Base-by-base conservation (phyloP, 2,113 vertebrate genomes). In the Lates calcarifer region DNA sequence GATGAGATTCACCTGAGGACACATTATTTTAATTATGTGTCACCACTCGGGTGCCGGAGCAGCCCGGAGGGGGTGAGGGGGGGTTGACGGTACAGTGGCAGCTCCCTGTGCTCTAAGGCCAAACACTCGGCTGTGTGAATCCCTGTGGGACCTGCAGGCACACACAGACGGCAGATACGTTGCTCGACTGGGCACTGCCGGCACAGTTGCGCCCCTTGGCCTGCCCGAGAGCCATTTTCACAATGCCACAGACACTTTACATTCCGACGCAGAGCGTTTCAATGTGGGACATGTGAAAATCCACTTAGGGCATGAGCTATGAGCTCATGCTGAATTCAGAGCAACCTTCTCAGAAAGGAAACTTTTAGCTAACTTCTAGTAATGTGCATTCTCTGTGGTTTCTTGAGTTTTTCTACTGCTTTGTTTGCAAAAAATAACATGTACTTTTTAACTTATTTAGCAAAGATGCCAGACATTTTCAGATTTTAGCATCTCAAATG, bases 1-100 rank as follows among this genome's bases (percentile, higher is more conserved):
- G 84, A 82, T 41, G 37, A 57, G 67, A 72, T 82, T 55, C 87
- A 84, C 85, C 82, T 39, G 84, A 84, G 91, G 86, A 69, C 82
- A 84, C 77, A 53, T 87, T 87, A 87, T 91, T 93, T 92, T 92
- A 94, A 94, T 93, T 92, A 95, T 4, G 84, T 69, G 87, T 81
- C 88, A 88, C 82, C 86, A 75, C 83, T 64, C 79, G n/a, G 82
- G 64, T 67, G 67, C 39, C 2, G 17, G 14, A 63, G 62, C 3
- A 2, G 45, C 88, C 64, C 18, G 15, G 33, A 60, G 74, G 71
- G 20, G 33, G 18, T 15, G 45, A 18, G 3, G 71, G 80, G 33
- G 24, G 2, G 67, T 63, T 22, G 73, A 31, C 6, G 3, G 31
- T 53, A 35, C 64, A 45, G 51, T 58, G 67, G 74, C 79, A 74